Conservation (phyloP, 2,113 vertebrate species). For the Siphamia tubifer region DNA sequence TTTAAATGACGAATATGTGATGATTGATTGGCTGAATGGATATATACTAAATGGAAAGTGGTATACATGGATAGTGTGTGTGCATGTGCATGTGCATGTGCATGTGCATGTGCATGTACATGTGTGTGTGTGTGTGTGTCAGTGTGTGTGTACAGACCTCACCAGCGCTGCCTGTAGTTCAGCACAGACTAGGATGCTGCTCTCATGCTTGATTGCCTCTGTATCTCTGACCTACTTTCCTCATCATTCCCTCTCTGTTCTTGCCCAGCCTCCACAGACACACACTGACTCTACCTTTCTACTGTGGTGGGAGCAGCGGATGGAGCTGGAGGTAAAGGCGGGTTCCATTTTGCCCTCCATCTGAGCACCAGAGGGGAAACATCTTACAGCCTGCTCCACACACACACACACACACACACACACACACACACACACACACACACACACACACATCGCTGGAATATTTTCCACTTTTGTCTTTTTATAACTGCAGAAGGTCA, state of each 20-base stretch:
- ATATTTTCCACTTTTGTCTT: constrained; percentile 12
- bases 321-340: constrained; percentile 31
- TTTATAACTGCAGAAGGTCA: constrained; percentile 25
- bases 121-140: background rate
- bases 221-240: constrained; percentile 78
- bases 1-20: too few relatives aligned
- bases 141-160: background rate
- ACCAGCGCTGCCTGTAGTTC: constrained; percentile 9
- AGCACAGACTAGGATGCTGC: constrained; percentile 63
- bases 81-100: background rate
- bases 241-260: constrained; percentile 19
- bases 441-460: background rate
- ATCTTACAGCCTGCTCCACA: background rate
- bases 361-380: constrained; percentile 1
- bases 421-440: too few relatives aligned
- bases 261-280: constrained; percentile 18
- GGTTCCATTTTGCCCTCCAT: constrained; percentile 28
- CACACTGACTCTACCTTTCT: constrained; percentile 37
- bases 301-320: background rate
- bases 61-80: background rate
- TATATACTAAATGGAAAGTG: too few relatives aligned
- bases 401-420: background rate
- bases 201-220: constrained; percentile 67
- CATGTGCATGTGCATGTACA: too few relatives aligned
- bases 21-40: too few relatives aligned